Percentiles rank a stretch among this genome's conserved stretches.
Evolutionary conservation across 2,797 vertebrate genomes (phyloP).

Genomic region (Molossus alvarezi): DNA sequence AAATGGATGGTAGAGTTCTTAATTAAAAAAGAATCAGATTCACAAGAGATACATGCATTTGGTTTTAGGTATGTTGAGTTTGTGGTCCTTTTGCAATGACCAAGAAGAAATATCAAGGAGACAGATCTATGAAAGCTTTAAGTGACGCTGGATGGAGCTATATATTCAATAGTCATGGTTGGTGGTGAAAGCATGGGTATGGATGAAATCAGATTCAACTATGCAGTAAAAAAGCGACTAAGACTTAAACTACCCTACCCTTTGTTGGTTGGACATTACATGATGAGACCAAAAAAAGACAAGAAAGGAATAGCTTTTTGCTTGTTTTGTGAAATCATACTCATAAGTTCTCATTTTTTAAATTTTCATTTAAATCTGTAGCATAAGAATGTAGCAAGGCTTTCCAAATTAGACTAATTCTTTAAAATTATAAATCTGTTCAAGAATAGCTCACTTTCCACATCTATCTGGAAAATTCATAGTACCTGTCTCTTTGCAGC

Average conservation of each 20-base stretch:
- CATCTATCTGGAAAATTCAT: conserved; percentile 34
- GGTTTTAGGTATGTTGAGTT: conserved; percentile 23
- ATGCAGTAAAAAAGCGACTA: not conserved
- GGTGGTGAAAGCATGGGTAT: not conserved
- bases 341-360: not conserved
- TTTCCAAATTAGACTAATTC: conserved; percentile 47
- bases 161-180: not conserved
- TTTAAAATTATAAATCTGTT: not conserved
- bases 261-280: not conserved
- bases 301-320: not conserved
- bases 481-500: not conserved
- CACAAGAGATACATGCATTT: not conserved
- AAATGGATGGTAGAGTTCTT: not conserved
- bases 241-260: not conserved
- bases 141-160: not conserved
- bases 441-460: conserved; percentile 26
- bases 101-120: conserved; percentile 21
- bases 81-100: not conserved
- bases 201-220: not conserved
- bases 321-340: conserved; percentile 12
- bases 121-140: not conserved
- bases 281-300: not conserved
- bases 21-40: conserved; percentile 17
- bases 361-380: conserved; percentile 38
- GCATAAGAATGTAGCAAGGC: not conserved